Conservation (phyloP, 2,113 vertebrate genomes). For the Oostethus manadensis region DNA sequence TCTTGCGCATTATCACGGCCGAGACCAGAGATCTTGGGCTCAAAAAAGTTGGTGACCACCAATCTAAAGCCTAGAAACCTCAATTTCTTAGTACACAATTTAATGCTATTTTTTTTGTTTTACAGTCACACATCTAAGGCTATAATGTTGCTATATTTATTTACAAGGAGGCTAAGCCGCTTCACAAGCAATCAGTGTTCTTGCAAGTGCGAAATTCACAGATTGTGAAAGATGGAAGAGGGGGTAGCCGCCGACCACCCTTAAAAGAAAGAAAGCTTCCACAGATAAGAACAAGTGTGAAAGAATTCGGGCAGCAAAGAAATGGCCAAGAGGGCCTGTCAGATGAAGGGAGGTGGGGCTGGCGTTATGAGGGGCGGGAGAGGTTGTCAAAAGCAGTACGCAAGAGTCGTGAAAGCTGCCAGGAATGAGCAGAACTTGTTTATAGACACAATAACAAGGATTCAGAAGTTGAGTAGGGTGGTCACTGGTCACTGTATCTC, state of each 20-base stretch:
- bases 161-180: background rate
- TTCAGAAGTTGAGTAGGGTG: too few relatives aligned
- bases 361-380: background rate
- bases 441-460: too few relatives aligned
- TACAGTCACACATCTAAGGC: too few relatives aligned
- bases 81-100: too few relatives aligned
- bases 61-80: too few relatives aligned
- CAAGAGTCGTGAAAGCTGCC: slow-evolving; percentile 32
- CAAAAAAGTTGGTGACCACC: too few relatives aligned
- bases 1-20: too few relatives aligned
- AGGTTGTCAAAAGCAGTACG: slow-evolving; percentile 45
- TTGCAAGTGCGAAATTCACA: slow-evolving; percentile 2
- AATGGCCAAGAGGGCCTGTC: slow-evolving; percentile 48
- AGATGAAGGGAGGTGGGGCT: slow-evolving; percentile 17
- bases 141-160: background rate
- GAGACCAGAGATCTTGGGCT: too few relatives aligned
- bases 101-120: too few relatives aligned
- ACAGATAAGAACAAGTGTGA: slow-evolving; percentile 33
- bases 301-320: slow-evolving; percentile 30
- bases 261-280: slow-evolving; percentile 21
- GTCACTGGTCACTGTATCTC: too few relatives aligned
- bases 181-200: slow-evolving; percentile 6
- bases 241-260: slow-evolving; percentile 24
- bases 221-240: slow-evolving; percentile 7
- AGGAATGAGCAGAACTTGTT: too few relatives aligned